Evolutionary conservation across 1,140 invertebrate genomes (phyloP).

Genomic region (Zophobas atratus): DNA sequence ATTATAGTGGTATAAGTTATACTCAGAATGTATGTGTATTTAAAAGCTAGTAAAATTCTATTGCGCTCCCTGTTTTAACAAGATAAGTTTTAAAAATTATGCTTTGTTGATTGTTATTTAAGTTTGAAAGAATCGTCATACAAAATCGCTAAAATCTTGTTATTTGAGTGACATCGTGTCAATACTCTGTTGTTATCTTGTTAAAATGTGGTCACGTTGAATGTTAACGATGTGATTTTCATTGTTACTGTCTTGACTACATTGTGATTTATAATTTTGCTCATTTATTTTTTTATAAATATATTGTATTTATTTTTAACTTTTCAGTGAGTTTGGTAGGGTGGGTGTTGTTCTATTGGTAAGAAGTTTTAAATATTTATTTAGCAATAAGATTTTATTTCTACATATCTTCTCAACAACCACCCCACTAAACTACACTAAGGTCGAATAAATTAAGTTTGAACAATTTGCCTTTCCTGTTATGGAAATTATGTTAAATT

Average conservation of each 20-base stretch:
- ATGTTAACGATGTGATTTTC: constrained; percentile 23
- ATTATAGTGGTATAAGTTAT: constrained; percentile 48
- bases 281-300: constrained; percentile 49
- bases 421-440: constrained; percentile 61
- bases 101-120: constrained; percentile 11
- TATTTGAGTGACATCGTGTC: constrained; percentile 2
- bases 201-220: constrained; percentile 29
- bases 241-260: constrained; percentile 10
- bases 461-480: constrained; percentile 16
- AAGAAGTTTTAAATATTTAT: constrained; percentile 50
- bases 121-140: constrained; percentile 16
- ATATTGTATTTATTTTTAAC: constrained; percentile 52
- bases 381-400: constrained; percentile 45
- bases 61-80: constrained; percentile 48
- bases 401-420: constrained; percentile 45
- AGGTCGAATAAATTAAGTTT: constrained; percentile 14
- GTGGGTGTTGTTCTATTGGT: constrained; percentile 64
- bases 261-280: constrained; percentile 47
- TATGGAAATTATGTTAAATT: background rate
- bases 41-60: constrained; percentile 38
- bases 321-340: constrained; percentile 66
- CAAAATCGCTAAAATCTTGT: background rate
- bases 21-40: constrained; percentile 53
- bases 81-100: constrained; percentile 16
- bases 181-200: constrained; percentile 33